Conservation (phyloP, 2,113 vertebrate species). For the Alosa alosa region DNA sequence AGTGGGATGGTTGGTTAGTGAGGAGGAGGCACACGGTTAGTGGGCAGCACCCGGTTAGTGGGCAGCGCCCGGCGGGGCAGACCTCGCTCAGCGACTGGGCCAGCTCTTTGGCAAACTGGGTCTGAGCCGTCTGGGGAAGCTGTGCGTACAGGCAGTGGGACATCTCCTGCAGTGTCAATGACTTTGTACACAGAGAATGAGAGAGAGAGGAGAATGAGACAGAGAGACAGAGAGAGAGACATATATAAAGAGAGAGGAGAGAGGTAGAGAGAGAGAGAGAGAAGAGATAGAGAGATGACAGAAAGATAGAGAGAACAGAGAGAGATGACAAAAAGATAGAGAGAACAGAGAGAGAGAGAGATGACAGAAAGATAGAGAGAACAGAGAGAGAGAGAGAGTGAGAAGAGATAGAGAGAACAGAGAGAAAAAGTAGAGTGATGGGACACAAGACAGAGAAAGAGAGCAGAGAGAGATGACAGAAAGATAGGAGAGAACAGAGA, state of each 20-base stretch:
- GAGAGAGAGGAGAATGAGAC: neutral
- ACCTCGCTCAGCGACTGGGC: conserved; percentile 40
- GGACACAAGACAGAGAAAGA: neutral
- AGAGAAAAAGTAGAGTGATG: neutral
- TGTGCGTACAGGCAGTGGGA: conserved; percentile 37
- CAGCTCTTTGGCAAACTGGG: conserved; percentile 45
- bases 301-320: neutral
- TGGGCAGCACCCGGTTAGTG: neutral
- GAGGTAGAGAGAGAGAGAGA: neutral
- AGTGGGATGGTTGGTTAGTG: neutral
- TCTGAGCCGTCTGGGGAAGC: conserved; percentile 46
- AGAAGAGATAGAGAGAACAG: neutral
- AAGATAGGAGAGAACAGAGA: neutral
- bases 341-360: neutral
- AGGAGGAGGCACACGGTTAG: neutral
- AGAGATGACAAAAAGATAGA: too few species aligned
- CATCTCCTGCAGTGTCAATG: conserved; percentile 1
- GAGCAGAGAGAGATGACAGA: neutral
- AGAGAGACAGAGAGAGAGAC: neutral
- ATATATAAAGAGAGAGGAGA: too few species aligned
- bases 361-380: too few species aligned
- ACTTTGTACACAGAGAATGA: too few species aligned
- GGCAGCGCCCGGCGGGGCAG: neutral
- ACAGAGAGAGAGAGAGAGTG: too few species aligned
- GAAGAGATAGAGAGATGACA: neutral